Base-by-base conservation (phyloP, 2,797 vertebrate species). In the Lacerta agilis region DNA sequence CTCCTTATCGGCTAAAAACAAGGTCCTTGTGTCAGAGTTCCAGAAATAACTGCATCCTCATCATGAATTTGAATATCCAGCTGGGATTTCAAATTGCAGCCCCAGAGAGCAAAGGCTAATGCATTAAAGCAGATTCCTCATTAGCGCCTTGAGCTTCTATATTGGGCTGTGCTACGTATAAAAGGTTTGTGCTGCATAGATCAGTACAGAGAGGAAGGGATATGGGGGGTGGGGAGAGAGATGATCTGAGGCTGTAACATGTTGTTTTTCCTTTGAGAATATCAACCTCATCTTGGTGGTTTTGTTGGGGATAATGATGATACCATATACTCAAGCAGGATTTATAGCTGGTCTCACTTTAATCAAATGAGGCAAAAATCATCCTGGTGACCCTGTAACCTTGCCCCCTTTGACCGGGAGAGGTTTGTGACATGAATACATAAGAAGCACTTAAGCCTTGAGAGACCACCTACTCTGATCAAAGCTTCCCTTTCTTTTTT, bases 31-130 rank as follows among this genome's bases (percentile, higher is more conserved):
- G 92, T 82, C 58, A 92, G 71, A 86, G 36, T 89, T 88, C n/a
- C 86, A 91, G 87, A 91, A 95, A 94, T 91, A 93, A 92, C 45
- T 94, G 80, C 80, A 91, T 36, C 88, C 79, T 90, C 80, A 61
- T 92, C 83, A 93, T 89, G 89, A 92, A 91, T 92, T 86, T 89
- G 85, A 93, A 90, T 91, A 91, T 92, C 90, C 93, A 94, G 81
- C 77, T 94, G 92, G 89, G 91, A 87, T 88, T 94, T 90, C 86
- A 92, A 91, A 91, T 92, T 79, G 55, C 72, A 86, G 76, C 0
- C 0, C 75, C 0, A 7, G 73, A 93, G 72, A 20, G 0, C 86
- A 83, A 92, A 90, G 85, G 27, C 45, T 91, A 91, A 87, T 72
- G 45, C 23, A 25, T 75, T 89, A 78, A 89, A 89, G 81, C 75